A percentile compares a stretch with the other conserved stretches of the same genome.
phyloP scores from a whole-genome alignment of 1,140 invertebrate species.

The Drosophila asahinai region DNA sequence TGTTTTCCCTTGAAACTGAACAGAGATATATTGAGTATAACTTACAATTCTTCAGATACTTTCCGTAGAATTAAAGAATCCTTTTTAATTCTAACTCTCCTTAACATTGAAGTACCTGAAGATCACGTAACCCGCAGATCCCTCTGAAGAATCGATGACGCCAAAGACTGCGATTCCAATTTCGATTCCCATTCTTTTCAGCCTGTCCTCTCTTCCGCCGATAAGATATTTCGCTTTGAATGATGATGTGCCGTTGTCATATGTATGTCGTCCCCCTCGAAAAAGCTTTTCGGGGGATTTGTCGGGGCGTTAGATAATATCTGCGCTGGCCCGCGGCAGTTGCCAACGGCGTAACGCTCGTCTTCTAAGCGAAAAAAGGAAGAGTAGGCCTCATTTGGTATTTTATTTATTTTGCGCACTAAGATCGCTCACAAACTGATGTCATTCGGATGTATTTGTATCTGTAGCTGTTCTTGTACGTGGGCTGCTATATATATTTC shows the following conservation, averaged over 20 bases:
- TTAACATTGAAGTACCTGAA: conserved; percentile 3
- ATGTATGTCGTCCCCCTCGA: conserved; percentile 35
- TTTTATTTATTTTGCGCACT: conserved; percentile 24
- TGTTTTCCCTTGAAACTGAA: conserved; percentile 17
- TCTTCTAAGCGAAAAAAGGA: conserved; percentile 12
- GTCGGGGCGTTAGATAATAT: conserved; percentile 77
- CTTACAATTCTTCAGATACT: background rate
- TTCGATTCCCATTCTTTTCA: conserved; percentile 18
- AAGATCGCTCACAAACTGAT: conserved; percentile 10
- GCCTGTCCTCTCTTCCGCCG: conserved; percentile 28
- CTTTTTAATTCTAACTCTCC: background rate
- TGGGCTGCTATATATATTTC: too few species aligned
- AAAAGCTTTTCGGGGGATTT: conserved; percentile 69
- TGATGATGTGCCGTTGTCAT: conserved; percentile 80
- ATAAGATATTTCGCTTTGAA: conserved; percentile 77
- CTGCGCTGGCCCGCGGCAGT: conserved; percentile 29
- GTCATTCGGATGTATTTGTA: background rate
- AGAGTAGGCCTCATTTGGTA: background rate
- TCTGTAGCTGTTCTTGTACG: background rate
- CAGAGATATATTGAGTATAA: background rate
- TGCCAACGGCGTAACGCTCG: conserved; percentile 51
- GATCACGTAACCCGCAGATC: conserved; percentile 11
- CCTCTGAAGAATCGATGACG: conserved; percentile 33
- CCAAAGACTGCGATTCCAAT: background rate
- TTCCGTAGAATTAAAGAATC: background rate